Base-by-base conservation (phyloP, 2,888 invertebrate genomes). In the Pinctada fucata region DNA sequence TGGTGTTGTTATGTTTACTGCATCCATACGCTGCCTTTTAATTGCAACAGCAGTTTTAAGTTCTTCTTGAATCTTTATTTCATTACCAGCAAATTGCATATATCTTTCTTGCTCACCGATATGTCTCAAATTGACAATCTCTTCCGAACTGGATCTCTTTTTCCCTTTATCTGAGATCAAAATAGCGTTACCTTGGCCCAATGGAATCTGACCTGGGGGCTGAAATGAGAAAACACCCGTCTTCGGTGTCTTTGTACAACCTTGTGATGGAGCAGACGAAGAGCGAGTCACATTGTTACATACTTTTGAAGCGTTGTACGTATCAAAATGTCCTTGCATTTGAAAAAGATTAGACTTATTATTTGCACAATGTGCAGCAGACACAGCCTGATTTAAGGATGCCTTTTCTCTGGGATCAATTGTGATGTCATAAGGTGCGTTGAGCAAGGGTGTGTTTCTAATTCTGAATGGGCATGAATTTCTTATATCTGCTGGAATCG, bases 391-490 rank as follows among this genome's bases (percentile, higher is more conserved):
- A 31, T 31, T 31, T 31, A 31, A 31, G 31, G 31, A 31, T 31
- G 31, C 31, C 31, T 31, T 31, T 31, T 31, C 31, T 31, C 31
- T 31, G 31, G 31, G 31, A 58, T 6, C 6, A 6, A 58, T 58
- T 6, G 6, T 58, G 13, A 58, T 58, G 13, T 58, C 13, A 10
- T 58, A 6, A 10, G 74, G 75, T 48, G 72, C 50, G 47, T 65
- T 49, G 47, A 51, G 51, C 50, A 78, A 50, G 47, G 82, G 79
- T 1, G 63, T 72, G 65, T 73, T 67, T 68, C 82, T 72, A 2
- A 63, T 45, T 51, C 68, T 76, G 58, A 75, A 81, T 51, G 84
- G 79, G 49, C 80, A 78, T 16, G 80, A 75, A 58, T 58, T 58
- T 50, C 71, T 64, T 49, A 80, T 77, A n/a, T 51, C 47, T 10